Base-by-base conservation (phyloP, 2,888 invertebrate species). In the Cataglyphis altisquamis region DNA sequence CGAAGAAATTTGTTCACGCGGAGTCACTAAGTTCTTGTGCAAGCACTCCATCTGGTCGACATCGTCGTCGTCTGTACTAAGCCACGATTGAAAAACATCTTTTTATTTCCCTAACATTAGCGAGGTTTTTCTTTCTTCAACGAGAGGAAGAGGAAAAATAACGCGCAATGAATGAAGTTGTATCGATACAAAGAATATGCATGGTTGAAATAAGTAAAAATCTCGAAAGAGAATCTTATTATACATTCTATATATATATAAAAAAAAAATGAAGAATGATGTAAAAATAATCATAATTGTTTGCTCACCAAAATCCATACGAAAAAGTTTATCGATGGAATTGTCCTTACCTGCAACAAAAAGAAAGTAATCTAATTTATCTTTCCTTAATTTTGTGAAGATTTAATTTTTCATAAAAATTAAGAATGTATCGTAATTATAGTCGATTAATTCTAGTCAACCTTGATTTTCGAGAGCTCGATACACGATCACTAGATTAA, bases 291-390 rank as follows among this genome's bases (percentile, higher is more conserved):
- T 41, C 15, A 29, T n/a, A 9, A 36, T 41, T 45, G 12, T 63
- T 45, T 21, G 73, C 86, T 86, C 66, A 77, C 77, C 52, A 41
- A 48, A 4, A 1, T 62, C 41, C 29, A 41, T 41, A 41, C 3
- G 5, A 18, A 25, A 77, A 63, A 48, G 3, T 12, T 9, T 2
- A 12, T 21, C 15, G 32, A 41, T 3, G 15, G 18, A 45, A 21
- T 18, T 18, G 10, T 3, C 21, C 85, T 87, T 85, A 87, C 87
- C 87, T 88, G 85, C 9, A 85, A 87, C 78, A 68, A n/a, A 45
- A 12, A 75, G 57, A 74, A 64, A 57, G 25, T 5, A 15, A 45
- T 39, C 1, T 29, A 9, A 25, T 74, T 3, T 5, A 45, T 45
- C 1, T 45, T 41, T 41, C 15, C 10, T 62, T 62, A 45, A 62